phyloP scores from a whole-genome alignment of 1,140 invertebrate species.

The Heliothis subflexa region DNA sequence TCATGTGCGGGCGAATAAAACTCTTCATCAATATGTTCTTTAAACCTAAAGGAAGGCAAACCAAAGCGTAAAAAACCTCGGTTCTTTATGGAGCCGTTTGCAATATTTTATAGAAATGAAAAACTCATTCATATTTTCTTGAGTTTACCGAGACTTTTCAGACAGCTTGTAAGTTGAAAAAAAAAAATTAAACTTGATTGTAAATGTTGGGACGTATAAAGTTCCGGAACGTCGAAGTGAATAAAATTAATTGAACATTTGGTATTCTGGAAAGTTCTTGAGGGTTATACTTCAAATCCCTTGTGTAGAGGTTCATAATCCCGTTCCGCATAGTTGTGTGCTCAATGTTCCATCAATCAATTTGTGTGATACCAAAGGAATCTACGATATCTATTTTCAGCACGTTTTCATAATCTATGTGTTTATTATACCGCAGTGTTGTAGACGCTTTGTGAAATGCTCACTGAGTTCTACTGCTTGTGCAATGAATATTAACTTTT shows the following conservation, averaged over 20 bases:
- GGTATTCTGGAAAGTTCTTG: background rate
- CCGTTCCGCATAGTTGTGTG: background rate
- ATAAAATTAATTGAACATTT: constrained; percentile 26
- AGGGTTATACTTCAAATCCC: background rate
- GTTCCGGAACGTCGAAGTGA: background rate
- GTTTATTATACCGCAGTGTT: no score
- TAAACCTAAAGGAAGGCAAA: background rate
- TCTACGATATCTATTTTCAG: background rate
- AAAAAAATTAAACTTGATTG: constrained; percentile 27
- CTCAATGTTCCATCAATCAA: background rate
- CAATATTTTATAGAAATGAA: constrained; percentile 38
- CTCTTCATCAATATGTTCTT: constrained; percentile 1
- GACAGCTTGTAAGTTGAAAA: constrained; percentile 9
- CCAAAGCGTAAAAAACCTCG: constrained; percentile 4
- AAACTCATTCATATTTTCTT: constrained; percentile 28
- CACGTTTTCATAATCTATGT: no score
- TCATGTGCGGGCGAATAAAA: background rate
- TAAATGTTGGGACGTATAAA: constrained; percentile 9
- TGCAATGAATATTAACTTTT: no score
- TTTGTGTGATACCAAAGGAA: background rate
- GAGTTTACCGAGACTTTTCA: background rate
- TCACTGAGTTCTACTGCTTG: no score
- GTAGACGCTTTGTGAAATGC: no score
- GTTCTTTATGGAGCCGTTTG: background rate
- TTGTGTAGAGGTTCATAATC: background rate